These are phyloP conservation scores for Bugula neritina DNA, from an alignment of 2,888 invertebrate genomes.

Conservation along the genomic window DNA sequence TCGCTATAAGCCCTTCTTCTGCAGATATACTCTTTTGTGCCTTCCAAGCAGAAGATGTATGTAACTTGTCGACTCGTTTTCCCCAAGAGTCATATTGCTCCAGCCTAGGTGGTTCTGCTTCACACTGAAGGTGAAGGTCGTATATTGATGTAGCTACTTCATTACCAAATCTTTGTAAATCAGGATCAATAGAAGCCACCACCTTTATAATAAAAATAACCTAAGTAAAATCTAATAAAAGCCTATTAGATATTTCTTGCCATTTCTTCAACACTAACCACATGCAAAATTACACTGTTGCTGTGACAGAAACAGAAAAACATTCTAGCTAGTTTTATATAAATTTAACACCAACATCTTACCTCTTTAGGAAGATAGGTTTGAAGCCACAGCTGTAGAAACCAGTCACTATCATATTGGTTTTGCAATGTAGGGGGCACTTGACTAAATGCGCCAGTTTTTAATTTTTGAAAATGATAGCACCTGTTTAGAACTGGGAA, in stretches of 20 bases:
- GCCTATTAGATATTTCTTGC: too few relatives aligned
- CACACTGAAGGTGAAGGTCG: constrained; percentile 54
- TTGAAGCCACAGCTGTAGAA: constrained; percentile 48
- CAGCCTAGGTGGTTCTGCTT: constrained; percentile 55
- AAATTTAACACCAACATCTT: too few relatives aligned
- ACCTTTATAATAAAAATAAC: neutral
- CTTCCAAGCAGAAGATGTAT: constrained; percentile 58
- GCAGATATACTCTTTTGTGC: constrained; percentile 57
- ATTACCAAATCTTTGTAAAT: constrained; percentile 56
- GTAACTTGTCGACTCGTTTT: constrained; percentile 55
- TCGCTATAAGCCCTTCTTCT: constrained; percentile 58
- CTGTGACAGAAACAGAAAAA: too few relatives aligned
- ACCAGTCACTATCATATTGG: constrained; percentile 51
- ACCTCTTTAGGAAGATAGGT: constrained; percentile 51
- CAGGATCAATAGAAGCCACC: constrained; percentile 40
- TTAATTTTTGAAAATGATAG: constrained; percentile 33
- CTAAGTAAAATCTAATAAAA: neutral
- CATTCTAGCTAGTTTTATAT: too few relatives aligned
- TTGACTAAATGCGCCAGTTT: constrained; percentile 52
- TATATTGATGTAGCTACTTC: constrained; percentile 56
- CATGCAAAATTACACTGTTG: too few relatives aligned
- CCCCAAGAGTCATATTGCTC: constrained; percentile 58
- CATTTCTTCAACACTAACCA: too few relatives aligned
- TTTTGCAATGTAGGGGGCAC: constrained; percentile 51
- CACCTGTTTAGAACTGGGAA: neutral